Base-by-base conservation (phyloP, 2,888 invertebrate species). In the Dryobota labecula region DNA sequence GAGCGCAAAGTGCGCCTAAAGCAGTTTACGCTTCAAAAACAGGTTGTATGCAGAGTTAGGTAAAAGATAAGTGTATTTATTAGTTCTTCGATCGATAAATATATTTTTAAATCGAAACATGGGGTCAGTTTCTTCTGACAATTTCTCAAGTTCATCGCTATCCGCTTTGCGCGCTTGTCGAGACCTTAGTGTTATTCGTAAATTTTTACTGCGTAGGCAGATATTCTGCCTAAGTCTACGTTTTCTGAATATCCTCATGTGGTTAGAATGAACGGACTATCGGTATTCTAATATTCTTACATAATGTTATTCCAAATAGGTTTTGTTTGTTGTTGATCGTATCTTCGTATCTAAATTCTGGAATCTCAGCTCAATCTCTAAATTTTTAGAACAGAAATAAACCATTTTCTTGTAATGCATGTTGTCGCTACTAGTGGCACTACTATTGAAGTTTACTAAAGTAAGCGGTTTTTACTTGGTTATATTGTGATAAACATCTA, bases 141-240 rank as follows among this genome's bases (percentile, higher is more conserved):
- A 13, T 9, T 9, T 33, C 20, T 24, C 7, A 2, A 54, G 54
- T 56, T 45, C n/a, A 33, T 18, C 47, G 65, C 51, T 30, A 27
- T 13, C 49, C 27, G 43, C 43, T 56, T 15, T 11, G 8, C 38
- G 13, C 30, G 2, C 13, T 56, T 33, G n/a, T 24, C 9, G 18
- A 41, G 18, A 38, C 20, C 13, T 38, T 47, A 57, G 20, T 13
- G 24, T 53, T 53, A 20, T 73, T 53, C 41, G 49, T 61, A 57
- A 1, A 18, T 47, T 73, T 57, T 68, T 41, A 53, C 68, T 80
- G 30, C 20, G 36, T 53, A 47, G 36, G 56, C 57, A 64, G 33
- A 68, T 53, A 53, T 58, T 69, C 53, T 33, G n/a, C 36, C 5
- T 61, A 45, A 38, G 41, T 15, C 56, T 9, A 33, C 30, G 51